Conservation (phyloP, 2,113 vertebrate genomes). For the Semnopithecus entellus region DNA sequence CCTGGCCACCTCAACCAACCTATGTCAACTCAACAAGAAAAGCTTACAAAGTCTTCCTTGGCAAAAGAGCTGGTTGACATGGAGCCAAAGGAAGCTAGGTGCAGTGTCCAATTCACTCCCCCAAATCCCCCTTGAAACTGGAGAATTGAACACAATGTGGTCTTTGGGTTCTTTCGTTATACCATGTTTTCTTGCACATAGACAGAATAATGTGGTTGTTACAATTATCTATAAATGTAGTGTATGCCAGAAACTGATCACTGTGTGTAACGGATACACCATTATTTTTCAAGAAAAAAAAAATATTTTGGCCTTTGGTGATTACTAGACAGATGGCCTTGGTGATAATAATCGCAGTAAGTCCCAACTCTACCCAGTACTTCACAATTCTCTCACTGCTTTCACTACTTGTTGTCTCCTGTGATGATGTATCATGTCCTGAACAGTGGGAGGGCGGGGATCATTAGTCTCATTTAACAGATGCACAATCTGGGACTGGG, state of each 20-base stretch:
- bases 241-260: not conserved
- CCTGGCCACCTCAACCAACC: not conserved
- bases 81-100: not conserved
- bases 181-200: not conserved
- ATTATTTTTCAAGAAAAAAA: not conserved
- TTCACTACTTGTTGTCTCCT: not conserved
- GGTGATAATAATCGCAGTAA: not conserved
- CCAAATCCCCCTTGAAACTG: not conserved
- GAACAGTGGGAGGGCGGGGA: not conserved
- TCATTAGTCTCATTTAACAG: conserved; percentile 39
- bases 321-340: not conserved
- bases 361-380: not conserved
- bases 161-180: not conserved
- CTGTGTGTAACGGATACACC: not conserved
- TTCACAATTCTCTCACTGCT: not conserved
- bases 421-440: not conserved
- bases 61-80: not conserved
- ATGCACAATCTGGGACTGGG: conserved; percentile 7
- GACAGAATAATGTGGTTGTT: not conserved
- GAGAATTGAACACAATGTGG: not conserved
- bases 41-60: not conserved
- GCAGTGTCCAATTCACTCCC: not conserved
- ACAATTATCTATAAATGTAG: not conserved
- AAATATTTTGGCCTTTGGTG: not conserved
- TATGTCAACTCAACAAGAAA: not conserved